Conservation (phyloP, 2,113 vertebrate genomes). For the Opisthocomus hoazin region DNA sequence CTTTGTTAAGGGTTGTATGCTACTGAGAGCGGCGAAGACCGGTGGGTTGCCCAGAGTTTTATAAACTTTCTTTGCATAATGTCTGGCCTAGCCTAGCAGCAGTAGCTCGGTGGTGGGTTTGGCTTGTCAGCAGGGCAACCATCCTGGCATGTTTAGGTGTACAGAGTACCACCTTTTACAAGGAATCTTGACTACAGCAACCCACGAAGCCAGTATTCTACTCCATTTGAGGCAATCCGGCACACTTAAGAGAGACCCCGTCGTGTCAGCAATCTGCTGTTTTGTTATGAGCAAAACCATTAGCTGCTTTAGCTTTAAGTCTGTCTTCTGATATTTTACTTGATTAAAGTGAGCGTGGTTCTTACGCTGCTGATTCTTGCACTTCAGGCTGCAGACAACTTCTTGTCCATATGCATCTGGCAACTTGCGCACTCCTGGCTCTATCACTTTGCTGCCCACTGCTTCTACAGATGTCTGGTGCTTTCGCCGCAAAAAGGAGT, state of each 20-base stretch:
- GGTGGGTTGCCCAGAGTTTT: neutral
- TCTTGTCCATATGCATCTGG: conserved; percentile 36
- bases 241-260: neutral
- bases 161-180: neutral
- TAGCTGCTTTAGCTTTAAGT: conserved; percentile 17
- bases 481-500: conserved; percentile 11
- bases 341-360: neutral
- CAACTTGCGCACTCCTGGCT: conserved; percentile 18
- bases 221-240: conserved; percentile 33
- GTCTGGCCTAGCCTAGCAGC: neutral
- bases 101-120: neutral
- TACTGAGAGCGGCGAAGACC: neutral
- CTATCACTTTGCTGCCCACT: conserved; percentile 37
- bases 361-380: conserved; percentile 16
- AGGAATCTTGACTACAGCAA: neutral
- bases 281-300: conserved; percentile 48
- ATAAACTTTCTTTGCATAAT: neutral
- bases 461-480: conserved; percentile 56
- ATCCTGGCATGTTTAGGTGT: neutral
- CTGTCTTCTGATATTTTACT: conserved; percentile 24
- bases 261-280: conserved; percentile 48
- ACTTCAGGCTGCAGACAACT: conserved; percentile 36
- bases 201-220: conserved; percentile 37
- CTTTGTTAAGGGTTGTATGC: neutral
- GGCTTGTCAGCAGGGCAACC: conserved; percentile 16